Percentiles rank a stretch among this genome's conserved stretches.
These are phyloP conservation scores for Diadema setosum DNA, from an alignment of 35 echinoderm and acorn worm species.

Conservation along the genomic window DNA sequence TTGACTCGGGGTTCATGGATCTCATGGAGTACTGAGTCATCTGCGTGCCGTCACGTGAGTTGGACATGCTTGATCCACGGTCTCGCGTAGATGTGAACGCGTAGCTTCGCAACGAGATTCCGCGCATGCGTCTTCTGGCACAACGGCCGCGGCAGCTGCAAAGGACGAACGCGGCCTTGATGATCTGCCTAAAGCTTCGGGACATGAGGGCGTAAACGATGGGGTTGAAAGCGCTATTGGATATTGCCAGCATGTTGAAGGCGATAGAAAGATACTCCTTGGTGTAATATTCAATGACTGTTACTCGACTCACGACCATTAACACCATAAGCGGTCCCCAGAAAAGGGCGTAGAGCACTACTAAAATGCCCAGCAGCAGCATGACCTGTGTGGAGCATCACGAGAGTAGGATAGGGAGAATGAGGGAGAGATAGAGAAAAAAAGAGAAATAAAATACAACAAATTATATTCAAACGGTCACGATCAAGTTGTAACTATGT, in stretches of 20 bases:
- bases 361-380: constrained; percentile 50
- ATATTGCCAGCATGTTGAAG: constrained; percentile 30
- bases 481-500: too few species aligned
- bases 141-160: neutral
- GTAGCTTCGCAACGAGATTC: neutral
- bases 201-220: constrained; percentile 91
- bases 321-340: constrained; percentile 61
- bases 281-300: neutral
- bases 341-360: constrained; percentile 52
- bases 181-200: constrained; percentile 63
- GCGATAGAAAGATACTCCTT: neutral
- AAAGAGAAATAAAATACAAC: neutral
- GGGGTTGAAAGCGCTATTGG: constrained; percentile 79
- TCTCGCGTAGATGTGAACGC: neutral
- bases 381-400: constrained; percentile 62
- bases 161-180: neutral
- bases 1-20: neutral
- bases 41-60: neutral
- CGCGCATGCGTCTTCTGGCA: too few species aligned
- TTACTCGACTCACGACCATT: neutral
- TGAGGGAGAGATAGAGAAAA: neutral
- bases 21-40: neutral
- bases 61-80: neutral
- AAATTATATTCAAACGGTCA: neutral
- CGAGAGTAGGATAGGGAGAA: neutral